Base-by-base conservation (phyloP, 2,888 invertebrate genomes). In the Anorthoa munda region DNA sequence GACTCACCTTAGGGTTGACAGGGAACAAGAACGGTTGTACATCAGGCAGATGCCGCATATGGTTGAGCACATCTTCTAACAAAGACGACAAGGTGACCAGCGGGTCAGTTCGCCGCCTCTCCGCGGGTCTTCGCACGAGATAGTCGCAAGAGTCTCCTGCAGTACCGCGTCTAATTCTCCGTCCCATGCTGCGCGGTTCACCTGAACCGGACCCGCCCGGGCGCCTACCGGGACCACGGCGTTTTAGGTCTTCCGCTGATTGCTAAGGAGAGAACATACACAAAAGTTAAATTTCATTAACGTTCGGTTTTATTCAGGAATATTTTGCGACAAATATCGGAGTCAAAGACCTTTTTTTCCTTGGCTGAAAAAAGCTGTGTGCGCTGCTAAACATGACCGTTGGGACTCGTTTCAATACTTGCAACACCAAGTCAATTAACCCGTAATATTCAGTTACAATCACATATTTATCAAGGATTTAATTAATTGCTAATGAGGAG, bases 11-110 rank as follows among this genome's bases (percentile, higher is more conserved):
- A 17, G 98, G 97, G 95, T 98, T 99, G 48, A 99, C 99, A 2
- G 99, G 99, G 89, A 98, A 98, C 85, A 99, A 96, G 94, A 99
- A 99, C 0, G 98, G 98, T 86, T 98, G 98, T 17, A 99, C 99
- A 91, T 99, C 99, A 0, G 99, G 98, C 92, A 99, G 94, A 88
- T 98, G 98, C 61, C 99, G 97, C 97, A 99, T 98, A 90, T 99
- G 99, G 90, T 99, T 99, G 15, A 99, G 95, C 73, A 99, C 99
- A 70, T 97, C 97, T 91, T 99, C 99, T 59, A 99, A 95, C 82
- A 99, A 97, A 0, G 99, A 98, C 0, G 99, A 98, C 70, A 99
- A 95, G 0, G 99, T 99, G 18, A 99, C 99, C 1, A 99, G 97
- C 0, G 99, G 99, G 95, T 99, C 99, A 0, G 99, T 99, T 58